These are phyloP conservation scores for Acrocephalus arundinaceus DNA, from an alignment of 2,113 vertebrate species.

Conservation along the genomic window DNA sequence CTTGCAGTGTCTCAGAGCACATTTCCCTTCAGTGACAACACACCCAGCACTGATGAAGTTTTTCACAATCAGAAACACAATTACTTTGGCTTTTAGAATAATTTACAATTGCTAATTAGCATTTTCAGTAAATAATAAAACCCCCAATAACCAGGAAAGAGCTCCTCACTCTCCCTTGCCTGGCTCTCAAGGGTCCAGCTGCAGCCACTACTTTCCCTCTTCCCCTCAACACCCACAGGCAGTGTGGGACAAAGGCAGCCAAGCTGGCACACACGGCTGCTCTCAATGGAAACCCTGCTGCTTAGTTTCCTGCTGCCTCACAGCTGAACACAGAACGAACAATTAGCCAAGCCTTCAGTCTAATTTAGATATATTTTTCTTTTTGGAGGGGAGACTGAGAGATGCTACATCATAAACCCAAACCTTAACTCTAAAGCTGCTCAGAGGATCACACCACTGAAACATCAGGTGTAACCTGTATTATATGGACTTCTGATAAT, in stretches of 20 bases:
- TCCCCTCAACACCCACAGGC: not conserved
- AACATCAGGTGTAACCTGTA: not conserved
- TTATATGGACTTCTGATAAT: not conserved
- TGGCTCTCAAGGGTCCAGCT: conserved; percentile 2
- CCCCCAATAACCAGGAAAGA: not conserved
- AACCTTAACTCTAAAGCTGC: not conserved
- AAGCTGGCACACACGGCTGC: not conserved
- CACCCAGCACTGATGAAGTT: not conserved
- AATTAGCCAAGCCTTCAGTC: not conserved
- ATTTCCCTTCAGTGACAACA: not conserved
- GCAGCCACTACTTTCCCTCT: not conserved
- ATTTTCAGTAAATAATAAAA: not conserved
- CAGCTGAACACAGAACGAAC: conserved; percentile 28
- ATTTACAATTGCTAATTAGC: not conserved
- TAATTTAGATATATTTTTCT: not conserved
- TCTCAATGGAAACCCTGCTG: conserved; percentile 16
- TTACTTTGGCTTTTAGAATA: not conserved
- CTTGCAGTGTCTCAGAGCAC: not conserved
- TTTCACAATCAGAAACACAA: not conserved
- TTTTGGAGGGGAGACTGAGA: not conserved
- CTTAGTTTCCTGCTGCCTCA: conserved; percentile 47
- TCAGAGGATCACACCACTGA: not conserved
- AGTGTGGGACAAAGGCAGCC: not conserved
- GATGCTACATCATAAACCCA: not conserved
- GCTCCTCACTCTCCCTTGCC: not conserved